Percentiles rank a stretch among this genome's conserved stretches.
These are phyloP conservation scores for Euphydryas editha DNA, from an alignment of 2,888 invertebrate species.

Conservation along the genomic window DNA sequence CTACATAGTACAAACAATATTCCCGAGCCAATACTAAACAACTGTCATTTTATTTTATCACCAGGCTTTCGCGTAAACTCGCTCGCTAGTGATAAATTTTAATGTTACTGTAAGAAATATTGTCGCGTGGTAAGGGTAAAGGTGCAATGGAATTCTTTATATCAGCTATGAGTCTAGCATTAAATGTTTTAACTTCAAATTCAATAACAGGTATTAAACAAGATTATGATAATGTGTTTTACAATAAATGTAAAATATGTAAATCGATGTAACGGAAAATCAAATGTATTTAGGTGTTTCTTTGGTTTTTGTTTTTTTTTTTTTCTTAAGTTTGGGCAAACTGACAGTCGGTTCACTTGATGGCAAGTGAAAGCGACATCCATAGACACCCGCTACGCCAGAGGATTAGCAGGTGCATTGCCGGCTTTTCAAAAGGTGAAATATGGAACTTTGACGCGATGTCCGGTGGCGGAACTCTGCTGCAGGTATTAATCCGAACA, in stretches of 20 bases:
- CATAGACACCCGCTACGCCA: too few species aligned
- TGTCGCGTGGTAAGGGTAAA: constrained; percentile 60
- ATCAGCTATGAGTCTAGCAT: constrained; percentile 15
- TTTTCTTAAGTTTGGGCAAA: too few species aligned
- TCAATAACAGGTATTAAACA: background rate
- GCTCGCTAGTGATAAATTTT: constrained; percentile 79
- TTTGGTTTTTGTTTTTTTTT: too few species aligned
- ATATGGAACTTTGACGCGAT: too few species aligned
- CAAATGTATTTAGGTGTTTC: too few species aligned
- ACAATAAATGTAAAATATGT: background rate
- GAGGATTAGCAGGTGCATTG: too few species aligned
- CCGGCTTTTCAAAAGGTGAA: too few species aligned
- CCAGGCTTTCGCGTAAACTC: constrained; percentile 77
- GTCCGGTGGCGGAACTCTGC: too few species aligned
- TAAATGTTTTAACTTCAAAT: constrained; percentile 17
- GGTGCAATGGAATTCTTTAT: constrained; percentile 37
- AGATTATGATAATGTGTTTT: background rate
- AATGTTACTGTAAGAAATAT: constrained; percentile 75
- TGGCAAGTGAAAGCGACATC: too few species aligned
- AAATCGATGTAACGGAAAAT: too few species aligned
- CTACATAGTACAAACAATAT: constrained; percentile 70
- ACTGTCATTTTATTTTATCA: constrained; percentile 84
- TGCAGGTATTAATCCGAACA: too few species aligned
- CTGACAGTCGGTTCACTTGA: too few species aligned
- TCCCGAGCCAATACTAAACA: constrained; percentile 81